Evolutionary conservation across 2,113 vertebrate genomes (phyloP).

Genomic region (Zosterops japonicus): DNA sequence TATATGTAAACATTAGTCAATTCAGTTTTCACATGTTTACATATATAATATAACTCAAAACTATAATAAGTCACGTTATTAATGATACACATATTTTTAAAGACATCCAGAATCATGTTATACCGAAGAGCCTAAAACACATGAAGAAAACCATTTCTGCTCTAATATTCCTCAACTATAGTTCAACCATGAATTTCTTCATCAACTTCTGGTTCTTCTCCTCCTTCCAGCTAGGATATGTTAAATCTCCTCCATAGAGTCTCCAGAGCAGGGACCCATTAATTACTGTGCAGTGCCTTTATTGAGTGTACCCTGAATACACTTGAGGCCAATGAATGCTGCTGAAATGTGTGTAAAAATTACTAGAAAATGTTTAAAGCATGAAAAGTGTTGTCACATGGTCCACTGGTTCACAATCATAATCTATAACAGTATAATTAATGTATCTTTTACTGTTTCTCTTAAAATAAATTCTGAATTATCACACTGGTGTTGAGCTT

Average conservation of each 20-base stretch:
- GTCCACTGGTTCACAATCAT: background rate
- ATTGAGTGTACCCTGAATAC: background rate
- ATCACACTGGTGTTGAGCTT: background rate
- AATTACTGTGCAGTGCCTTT: background rate
- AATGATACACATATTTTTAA: background rate
- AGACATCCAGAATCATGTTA: background rate
- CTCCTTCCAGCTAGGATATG: background rate
- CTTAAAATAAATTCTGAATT: background rate
- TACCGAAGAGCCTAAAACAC: background rate
- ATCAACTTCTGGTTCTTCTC: background rate
- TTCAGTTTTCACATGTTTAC: background rate
- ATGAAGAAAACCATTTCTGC: background rate
- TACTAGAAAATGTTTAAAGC: background rate
- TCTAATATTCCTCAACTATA: background rate
- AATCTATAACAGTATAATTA: background rate
- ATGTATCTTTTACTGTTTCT: background rate
- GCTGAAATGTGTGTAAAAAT: background rate
- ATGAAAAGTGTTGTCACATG: background rate
- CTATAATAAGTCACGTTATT: background rate
- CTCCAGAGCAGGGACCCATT: background rate
- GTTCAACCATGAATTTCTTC: background rate
- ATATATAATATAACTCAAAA: background rate
- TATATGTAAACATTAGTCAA: background rate
- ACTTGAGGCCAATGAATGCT: background rate
- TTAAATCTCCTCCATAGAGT: accelerated